These are phyloP conservation scores for Falco columbarius DNA, from an alignment of 2,797 vertebrate genomes.

Conservation along the genomic window DNA sequence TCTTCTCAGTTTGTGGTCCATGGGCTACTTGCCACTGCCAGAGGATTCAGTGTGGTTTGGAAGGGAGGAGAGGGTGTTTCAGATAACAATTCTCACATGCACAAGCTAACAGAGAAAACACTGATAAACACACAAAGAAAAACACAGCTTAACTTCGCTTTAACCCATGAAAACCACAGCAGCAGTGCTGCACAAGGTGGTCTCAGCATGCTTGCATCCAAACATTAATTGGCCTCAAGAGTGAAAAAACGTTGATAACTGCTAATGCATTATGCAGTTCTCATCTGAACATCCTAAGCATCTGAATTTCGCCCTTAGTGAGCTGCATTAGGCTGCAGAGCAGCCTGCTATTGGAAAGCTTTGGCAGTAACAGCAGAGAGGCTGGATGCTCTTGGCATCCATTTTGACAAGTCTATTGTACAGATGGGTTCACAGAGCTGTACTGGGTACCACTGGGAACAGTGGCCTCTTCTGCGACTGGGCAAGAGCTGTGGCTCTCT, in stretches of 20 bases:
- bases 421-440: accelerated
- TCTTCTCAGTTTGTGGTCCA: background rate
- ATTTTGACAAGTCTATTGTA: background rate
- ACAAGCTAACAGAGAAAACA: background rate
- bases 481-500: conserved; percentile 8
- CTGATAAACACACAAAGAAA: background rate
- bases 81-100: background rate
- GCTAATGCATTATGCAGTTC: background rate
- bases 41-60: background rate
- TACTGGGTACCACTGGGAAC: background rate
- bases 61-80: background rate
- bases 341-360: background rate
- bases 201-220: background rate
- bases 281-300: background rate
- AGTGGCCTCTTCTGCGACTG: background rate
- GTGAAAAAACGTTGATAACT: background rate
- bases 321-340: background rate
- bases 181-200: background rate
- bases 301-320: background rate
- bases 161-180: background rate
- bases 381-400: conserved; percentile 18
- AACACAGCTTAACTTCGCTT: background rate
- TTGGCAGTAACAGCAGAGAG: background rate
- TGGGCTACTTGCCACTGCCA: background rate
- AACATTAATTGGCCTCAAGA: background rate